A percentile compares a stretch with the other conserved stretches of the same genome.
These are phyloP conservation scores for Paramisgurnus dabryanus DNA, from an alignment of 2,113 vertebrate genomes.

Conservation along the genomic window DNA sequence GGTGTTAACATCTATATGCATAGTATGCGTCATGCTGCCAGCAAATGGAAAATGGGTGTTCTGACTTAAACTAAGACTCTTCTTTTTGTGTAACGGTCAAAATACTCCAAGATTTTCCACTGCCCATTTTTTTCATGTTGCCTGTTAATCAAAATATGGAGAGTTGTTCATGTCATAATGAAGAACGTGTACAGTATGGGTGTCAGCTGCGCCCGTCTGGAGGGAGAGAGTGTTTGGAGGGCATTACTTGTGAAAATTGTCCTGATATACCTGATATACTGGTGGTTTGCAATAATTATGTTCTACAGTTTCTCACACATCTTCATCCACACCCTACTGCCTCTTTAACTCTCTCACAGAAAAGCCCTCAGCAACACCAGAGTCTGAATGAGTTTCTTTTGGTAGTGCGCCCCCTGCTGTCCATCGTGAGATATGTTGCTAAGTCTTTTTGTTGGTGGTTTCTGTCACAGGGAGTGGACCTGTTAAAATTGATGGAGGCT, in stretches of 20 bases:
- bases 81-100: too few species aligned
- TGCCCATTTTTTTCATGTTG: not conserved
- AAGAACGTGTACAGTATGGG: not conserved
- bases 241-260: slow-evolving; percentile 42
- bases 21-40: too few species aligned
- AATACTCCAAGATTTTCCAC: not conserved
- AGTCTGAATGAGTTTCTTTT: slow-evolving; percentile 60
- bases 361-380: not conserved
- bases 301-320: slow-evolving; percentile 48
- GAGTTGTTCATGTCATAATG: not conserved
- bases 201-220: too few species aligned
- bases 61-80: too few species aligned
- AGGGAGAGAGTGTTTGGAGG: slow-evolving; percentile 6
- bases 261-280: slow-evolving; percentile 48
- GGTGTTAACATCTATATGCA: too few species aligned
- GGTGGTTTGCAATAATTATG: slow-evolving; percentile 48
- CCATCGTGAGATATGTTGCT: not conserved
- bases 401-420: slow-evolving; percentile 75
- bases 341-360: slow-evolving; percentile 27
- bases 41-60: too few species aligned
- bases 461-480: slow-evolving; percentile 84
- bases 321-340: slow-evolving; percentile 42
- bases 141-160: not conserved
- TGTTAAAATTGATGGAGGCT: slow-evolving; percentile 84
- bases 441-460: slow-evolving; percentile 18